These are phyloP conservation scores for Liopterus haemorrhoidalis DNA, from an alignment of 2,888 invertebrate genomes.

Conservation along the genomic window DNA sequence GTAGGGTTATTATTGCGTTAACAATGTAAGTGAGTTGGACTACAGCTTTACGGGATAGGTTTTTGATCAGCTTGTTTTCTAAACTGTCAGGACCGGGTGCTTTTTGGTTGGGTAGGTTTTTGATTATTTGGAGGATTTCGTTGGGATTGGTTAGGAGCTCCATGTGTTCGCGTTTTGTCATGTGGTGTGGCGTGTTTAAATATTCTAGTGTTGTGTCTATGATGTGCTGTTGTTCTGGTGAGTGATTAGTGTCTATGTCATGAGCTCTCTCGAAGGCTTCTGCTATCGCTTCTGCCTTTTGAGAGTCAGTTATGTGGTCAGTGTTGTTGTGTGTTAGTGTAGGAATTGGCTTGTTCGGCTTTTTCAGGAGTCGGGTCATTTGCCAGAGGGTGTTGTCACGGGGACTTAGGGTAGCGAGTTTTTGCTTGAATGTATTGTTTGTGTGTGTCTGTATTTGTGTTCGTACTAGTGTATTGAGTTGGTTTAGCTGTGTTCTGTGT, in stretches of 20 bases:
- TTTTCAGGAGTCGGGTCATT: slow-evolving; percentile 9
- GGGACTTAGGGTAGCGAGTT: slow-evolving; percentile 15
- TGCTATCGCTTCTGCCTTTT: too few relatives aligned
- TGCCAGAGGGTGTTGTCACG: slow-evolving; percentile 18
- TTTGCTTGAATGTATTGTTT: slow-evolving; percentile 19
- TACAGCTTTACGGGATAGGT: slow-evolving; percentile 27
- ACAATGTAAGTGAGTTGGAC: slow-evolving; percentile 27
- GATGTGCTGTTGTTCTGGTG: too few relatives aligned
- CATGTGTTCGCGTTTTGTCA: too few relatives aligned
- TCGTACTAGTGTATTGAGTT: too few relatives aligned
- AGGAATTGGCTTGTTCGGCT: slow-evolving; percentile 1
- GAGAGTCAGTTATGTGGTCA: too few relatives aligned
- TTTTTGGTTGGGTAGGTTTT: slow-evolving; percentile 23
- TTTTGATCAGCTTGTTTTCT: slow-evolving; percentile 28
- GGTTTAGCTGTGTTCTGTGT: background rate
- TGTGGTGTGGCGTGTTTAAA: too few relatives aligned
- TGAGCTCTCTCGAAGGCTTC: too few relatives aligned
- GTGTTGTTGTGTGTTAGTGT: slow-evolving; percentile 2
- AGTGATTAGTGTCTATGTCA: too few relatives aligned
- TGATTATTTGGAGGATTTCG: slow-evolving; percentile 19
- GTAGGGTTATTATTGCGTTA: slow-evolving; percentile 22
- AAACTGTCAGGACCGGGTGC: slow-evolving; percentile 28
- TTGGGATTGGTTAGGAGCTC: too few relatives aligned
- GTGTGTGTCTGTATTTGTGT: slow-evolving; percentile 11
- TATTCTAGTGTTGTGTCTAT: background rate